Percentiles rank a stretch among this genome's conserved stretches.
Conservation (phyloP, 2,113 vertebrate genomes). For the Tyrannus savana region DNA sequence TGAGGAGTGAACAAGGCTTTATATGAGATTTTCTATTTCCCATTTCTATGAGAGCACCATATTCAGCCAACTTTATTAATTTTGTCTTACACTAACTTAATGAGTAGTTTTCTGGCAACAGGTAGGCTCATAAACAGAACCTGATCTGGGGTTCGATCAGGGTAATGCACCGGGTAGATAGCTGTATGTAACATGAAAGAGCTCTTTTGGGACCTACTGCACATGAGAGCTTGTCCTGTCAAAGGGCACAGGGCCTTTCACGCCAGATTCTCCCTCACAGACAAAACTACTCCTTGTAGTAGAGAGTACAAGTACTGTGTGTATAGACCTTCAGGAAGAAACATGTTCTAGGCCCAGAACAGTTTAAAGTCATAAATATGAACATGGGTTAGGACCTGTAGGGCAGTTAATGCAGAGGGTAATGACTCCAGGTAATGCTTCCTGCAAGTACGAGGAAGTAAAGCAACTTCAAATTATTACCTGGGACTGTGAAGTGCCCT, state of each 20-base stretch:
- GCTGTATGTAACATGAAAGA: accelerated
- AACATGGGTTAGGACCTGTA: not conserved
- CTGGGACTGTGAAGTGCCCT: not conserved
- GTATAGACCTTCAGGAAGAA: not conserved
- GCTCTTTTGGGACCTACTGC: not conserved
- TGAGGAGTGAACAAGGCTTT: not conserved
- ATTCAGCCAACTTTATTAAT: not conserved
- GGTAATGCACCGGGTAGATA: not conserved
- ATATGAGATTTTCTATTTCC: not conserved
- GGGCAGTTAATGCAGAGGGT: not conserved
- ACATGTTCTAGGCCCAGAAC: not conserved
- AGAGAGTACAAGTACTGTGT: accelerated
- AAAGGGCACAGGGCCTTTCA: not conserved
- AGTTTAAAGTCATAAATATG: not conserved
- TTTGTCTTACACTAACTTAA: not conserved
- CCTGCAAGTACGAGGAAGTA: not conserved
- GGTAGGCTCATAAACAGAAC: not conserved
- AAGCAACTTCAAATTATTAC: not conserved
- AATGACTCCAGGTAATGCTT: not conserved
- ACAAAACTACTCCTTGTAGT: not conserved
- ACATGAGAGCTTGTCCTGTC: not conserved
- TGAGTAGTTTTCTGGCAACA: not conserved
- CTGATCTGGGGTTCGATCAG: not conserved
- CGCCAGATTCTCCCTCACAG: not conserved
- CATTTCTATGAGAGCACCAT: not conserved